Evolutionary conservation across 1,140 invertebrate genomes (phyloP), one percentile per base, ranked within the genome.

Genomic region (Drosophila elegans): DNA sequence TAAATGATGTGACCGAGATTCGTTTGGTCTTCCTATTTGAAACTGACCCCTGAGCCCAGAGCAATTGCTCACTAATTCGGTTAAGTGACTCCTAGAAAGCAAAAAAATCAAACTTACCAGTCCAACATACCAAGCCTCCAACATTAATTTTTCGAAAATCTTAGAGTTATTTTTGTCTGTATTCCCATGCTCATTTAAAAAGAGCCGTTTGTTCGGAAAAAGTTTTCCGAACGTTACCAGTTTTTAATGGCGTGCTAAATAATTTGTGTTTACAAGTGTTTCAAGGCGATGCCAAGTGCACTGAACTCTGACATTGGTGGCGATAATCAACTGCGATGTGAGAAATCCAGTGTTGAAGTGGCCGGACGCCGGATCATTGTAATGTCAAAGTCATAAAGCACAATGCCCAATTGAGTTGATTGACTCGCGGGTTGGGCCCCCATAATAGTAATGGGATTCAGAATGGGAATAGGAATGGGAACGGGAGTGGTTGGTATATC

Each of bases 211-310:
- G 84, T 89, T 74, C 56, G 44, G 61, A 44, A 42, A 45, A 57
- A 32, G 67, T 76, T 59, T 59, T 34, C 49, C 27, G 54, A 53
- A 63, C 49, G 39, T 59, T 80, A 78, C 74, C 52, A 27, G 45
- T 45, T 64, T 63, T 84, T 84, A 89, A 89, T 89, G 84, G 76
- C 51, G 73, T 89, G 84, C 85, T 89, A 89, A 89, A 84, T 89
- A 89, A 89, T 89, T 88, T 78, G 67, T 77, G 62, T 74, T 72
- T 75, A 51, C 79, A 78, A 52, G 36, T 59, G n/a, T 63, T 69
- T 55, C 73, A 59, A 68, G 57, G 78, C 39, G n/a, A 54, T n/a
- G 29, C 45, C 34, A 49, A 83, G 83, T 77, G 75, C 84, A 88
- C 25, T 89, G 83, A 88, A 79, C 84, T 55, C 45, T 71, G 49